Base-by-base conservation (phyloP, 2,113 vertebrate species). In the Lynx canadensis region DNA sequence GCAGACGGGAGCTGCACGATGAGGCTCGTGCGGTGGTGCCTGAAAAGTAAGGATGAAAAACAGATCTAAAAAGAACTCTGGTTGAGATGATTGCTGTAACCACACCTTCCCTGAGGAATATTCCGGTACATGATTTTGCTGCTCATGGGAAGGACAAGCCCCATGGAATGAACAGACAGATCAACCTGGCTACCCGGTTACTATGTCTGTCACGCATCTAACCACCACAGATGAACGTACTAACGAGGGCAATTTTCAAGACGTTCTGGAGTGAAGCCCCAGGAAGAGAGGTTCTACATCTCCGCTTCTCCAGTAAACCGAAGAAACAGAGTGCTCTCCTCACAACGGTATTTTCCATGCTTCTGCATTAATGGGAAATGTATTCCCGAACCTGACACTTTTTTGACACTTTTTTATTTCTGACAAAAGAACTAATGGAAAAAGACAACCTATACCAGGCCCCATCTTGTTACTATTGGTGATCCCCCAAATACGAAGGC, bases 131-230 rank as follows among this genome's bases (percentile, higher is more conserved):
- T 55, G 0, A 0, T 45, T 38, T 11, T 14, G 29, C 23, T 81
- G 57, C 11, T 81, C 84, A 52, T 96, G 36, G 73, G 12, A 97
- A 91, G 31, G 55, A 27, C 31, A 71, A 66, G 31, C 60, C 83
- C 73, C 65, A 19, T 2, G 71, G 83, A 96, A 97, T 57, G 93
- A 93, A 97, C 29, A 94, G 91, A 93, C 66, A 94, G 96, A 45
- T 81, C 95, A 96, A 45, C 0, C 8, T 23, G 92, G n/a, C 41
- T 90, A 38, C 1, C 89, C 16, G n/a, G 6, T 80, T 57, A 97
- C 90, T 50, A 98, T 68, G 79, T 88, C 95, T 73, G 52, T 1
- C 93, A 89, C 31, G 55, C 83, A 98, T 98, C 95, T 45, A 68
- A 79, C 31, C 52, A 80, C 0, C 94, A 94, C 23, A 52, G 63